phyloP scores from a whole-genome alignment of 2,113 vertebrate genomes.

The Xenopus borealis region DNA sequence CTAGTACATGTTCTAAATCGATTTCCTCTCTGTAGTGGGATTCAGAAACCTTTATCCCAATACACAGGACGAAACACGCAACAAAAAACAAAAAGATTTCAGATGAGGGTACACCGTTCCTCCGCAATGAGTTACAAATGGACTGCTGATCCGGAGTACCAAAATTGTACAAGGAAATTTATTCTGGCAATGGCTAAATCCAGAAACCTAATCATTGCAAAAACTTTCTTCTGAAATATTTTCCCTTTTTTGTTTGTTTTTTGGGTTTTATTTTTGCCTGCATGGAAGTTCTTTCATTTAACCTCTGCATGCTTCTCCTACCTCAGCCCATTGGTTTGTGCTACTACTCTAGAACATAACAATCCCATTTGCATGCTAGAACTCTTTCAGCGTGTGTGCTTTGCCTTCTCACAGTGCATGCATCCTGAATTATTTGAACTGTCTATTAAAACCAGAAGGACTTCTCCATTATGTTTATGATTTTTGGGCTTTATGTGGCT shows the following conservation, averaged over 20 bases:
- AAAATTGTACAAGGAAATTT: not conserved
- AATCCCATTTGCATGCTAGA: not conserved
- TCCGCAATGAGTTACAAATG: slow-evolving; percentile 33
- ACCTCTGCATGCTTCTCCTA: not conserved
- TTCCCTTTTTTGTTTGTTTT: slow-evolving; percentile 9
- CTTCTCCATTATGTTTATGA: too few relatives aligned
- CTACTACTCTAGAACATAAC: not conserved
- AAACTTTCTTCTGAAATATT: slow-evolving; percentile 44
- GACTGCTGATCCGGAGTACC: not conserved
- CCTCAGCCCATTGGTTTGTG: not conserved
- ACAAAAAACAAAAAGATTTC: slow-evolving; percentile 20
- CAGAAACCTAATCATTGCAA: slow-evolving; percentile 36
- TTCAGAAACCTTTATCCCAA: not conserved
- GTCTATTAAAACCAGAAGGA: too few relatives aligned
- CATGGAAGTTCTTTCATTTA: not conserved
- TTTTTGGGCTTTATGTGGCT: too few relatives aligned
- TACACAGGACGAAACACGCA: slow-evolving; percentile 29
- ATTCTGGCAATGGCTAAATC: slow-evolving; percentile 18
- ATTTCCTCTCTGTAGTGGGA: slow-evolving; percentile 35
- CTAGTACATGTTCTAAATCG: slow-evolving; percentile 26
- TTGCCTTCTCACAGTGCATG: too few relatives aligned
- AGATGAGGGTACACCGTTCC: slow-evolving; percentile 36
- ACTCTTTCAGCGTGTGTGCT: too few relatives aligned
- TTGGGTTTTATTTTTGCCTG: not conserved
- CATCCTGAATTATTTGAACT: too few relatives aligned